Percentiles rank a stretch among this genome's conserved stretches.
Conservation (phyloP, 2,888 invertebrate genomes). For the Aspidapion aeneum region DNA sequence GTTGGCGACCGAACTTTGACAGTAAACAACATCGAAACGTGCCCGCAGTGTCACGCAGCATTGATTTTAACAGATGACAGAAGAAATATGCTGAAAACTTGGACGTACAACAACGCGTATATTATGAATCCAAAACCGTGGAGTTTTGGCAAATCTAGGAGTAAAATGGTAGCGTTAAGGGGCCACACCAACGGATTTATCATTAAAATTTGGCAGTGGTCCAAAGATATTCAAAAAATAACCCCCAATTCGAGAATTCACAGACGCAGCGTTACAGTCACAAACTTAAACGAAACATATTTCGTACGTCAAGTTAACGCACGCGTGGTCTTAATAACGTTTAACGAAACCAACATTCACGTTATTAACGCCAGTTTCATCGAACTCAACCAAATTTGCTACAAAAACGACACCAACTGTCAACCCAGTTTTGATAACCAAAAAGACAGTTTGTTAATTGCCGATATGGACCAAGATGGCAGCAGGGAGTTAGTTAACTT, state of each 20-base stretch:
- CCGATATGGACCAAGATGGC: conserved; percentile 72
- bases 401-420: conserved; percentile 50
- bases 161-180: conserved; percentile 43
- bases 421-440: conserved; percentile 74
- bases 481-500: conserved; percentile 77
- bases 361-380: conserved; percentile 76
- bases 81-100: conserved; percentile 37
- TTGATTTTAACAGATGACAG: conserved; percentile 20
- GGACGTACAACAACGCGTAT: conserved; percentile 64
- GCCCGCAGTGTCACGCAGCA: conserved; percentile 19
- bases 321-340: conserved; percentile 72
- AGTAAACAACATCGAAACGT: conserved; percentile 17
- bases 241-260: conserved; percentile 26
- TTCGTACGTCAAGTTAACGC: conserved; percentile 48
- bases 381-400: conserved; percentile 74
- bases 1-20: conserved; percentile 16
- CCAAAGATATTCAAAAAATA: conserved; percentile 37
- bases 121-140: conserved; percentile 71
- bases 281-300: conserved; percentile 29
- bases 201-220: conserved; percentile 82
- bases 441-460: conserved; percentile 67
- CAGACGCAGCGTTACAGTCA: conserved; percentile 27
- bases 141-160: conserved; percentile 52
- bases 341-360: conserved; percentile 67
- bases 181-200: conserved; percentile 69